Evolutionary conservation across 1,140 invertebrate species (phyloP).

Genomic region (Eriosoma lanigerum): DNA sequence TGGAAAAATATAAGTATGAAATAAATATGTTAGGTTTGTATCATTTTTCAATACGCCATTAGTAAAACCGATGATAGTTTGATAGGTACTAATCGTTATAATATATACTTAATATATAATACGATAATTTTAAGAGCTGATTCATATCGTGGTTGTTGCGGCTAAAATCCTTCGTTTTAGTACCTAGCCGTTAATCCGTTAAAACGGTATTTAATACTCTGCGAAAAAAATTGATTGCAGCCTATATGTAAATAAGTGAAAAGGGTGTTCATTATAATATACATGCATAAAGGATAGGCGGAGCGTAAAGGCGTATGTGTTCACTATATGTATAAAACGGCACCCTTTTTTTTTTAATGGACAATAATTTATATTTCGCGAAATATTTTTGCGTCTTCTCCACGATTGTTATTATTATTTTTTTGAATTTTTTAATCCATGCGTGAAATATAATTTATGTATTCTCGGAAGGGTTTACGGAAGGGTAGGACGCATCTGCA

Average conservation of each 20-base stretch:
- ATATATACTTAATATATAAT: not conserved
- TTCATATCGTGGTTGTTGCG: slow-evolving; percentile 6
- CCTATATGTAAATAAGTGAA: slow-evolving; percentile 48
- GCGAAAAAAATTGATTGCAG: slow-evolving; percentile 47
- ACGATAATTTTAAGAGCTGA: slow-evolving; percentile 3
- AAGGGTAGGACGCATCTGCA: slow-evolving; percentile 46
- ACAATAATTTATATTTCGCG: slow-evolving; percentile 50
- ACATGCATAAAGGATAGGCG: slow-evolving; percentile 31
- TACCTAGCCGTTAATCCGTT: slow-evolving; percentile 49
- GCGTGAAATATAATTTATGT: slow-evolving; percentile 52
- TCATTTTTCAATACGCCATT: not conserved
- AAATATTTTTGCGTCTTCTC: slow-evolving; percentile 50
- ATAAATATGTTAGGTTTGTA: no score
- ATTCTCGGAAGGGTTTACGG: slow-evolving; percentile 43
- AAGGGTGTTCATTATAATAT: slow-evolving; percentile 51
- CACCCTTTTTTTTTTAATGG: slow-evolving; percentile 50
- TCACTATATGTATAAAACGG: slow-evolving; percentile 18
- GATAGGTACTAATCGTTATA: not conserved
- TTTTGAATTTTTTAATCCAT: slow-evolving; percentile 51
- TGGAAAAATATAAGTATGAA: no score
- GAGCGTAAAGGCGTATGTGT: slow-evolving; percentile 41
- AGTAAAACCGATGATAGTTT: not conserved
- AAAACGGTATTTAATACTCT: slow-evolving; percentile 50
- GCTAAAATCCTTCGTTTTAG: slow-evolving; percentile 39
- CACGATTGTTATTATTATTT: slow-evolving; percentile 48